Base-by-base conservation (phyloP, 2,113 vertebrate species). In the Bombycilla garrulus region DNA sequence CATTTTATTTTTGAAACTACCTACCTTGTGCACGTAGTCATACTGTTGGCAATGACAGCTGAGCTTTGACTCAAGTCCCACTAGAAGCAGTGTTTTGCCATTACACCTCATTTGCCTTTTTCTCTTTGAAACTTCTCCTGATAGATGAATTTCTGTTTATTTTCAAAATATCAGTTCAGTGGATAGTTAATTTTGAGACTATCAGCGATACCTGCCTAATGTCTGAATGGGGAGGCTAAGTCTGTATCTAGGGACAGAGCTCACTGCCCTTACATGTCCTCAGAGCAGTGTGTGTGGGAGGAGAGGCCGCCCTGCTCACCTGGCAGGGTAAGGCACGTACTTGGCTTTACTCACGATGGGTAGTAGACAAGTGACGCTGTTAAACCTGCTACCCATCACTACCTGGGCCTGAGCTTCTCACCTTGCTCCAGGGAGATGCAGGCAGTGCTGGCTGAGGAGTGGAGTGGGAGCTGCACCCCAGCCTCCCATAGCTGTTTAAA, bases 1-100 rank as follows among this genome's bases (percentile, higher is more conserved):
- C 3, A 36, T 73, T 77, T 92, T 93, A 92, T 90, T 97, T 97
- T 81, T 90, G 69, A 93, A 93, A 51, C 88, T 94, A 74, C 56
- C 72, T 96, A 86, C 73, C 88, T 86, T 93, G 44, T 51, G 88
- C 89, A 81, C 4, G 2, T 51, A 94, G 92, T 91, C 92, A 92
- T 62, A 36, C 72, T 93, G 60, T 64, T 93, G 88, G 92, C 91
- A 84, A 20, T 2, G 53, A 71, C 83, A 86, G 83, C 65, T 72
- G 62, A 5, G 0, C 18, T 92, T 93, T 90, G 70, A 90, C 48
- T 94, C 83, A 71, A 93, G 86, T 92, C 91, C 76, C 86, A 64
- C 24, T 62, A 81, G 80, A 58, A 77, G 48, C n/a, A 66, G 38
- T n/a, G 26, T 76, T 91, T 87, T 87, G 48, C 82, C 40, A 56